Evolutionary conservation across 2,797 vertebrate genomes (phyloP), one percentile per base, ranked within the genome.

Genomic region (Galagoides demidoff): DNA sequence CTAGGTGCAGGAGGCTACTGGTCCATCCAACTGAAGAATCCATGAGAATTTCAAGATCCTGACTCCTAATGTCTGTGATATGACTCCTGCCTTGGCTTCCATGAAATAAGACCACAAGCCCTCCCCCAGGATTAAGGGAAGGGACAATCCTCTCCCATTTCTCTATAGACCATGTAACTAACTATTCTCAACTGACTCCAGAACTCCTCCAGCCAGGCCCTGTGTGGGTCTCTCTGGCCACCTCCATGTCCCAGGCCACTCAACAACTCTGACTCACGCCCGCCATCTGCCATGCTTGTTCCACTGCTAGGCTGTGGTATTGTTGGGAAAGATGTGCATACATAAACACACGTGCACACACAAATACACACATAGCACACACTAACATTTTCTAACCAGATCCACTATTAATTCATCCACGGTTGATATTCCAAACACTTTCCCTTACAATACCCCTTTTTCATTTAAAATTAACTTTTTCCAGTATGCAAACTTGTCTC

Each of bases 391-490:
- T 63, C 61, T 94, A 17, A 71, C 71, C 83, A 95, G 57, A 87
- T 55, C n/a, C 64, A 87, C 63, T 71, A 63, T 61, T 76, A 61
- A 82, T 23, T 85, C 17, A 85, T 11, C 43, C 39, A 39, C 23
- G 16, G 20, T 52, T 31, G 6, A 85, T 57, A 86, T 52, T 83
- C 77, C 55, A 95, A 92, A 85, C 19, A n/a, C 11, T 7, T 73
- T 77, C 43, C 64, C 7, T 31, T 64, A 64, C 10, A 45, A 77
- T 73, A 57, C 1, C 85, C 9, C 8, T 85, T 90, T 92, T 89
- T 79, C 39, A 94, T 31, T 77, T 87, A 59, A 59, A 71, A 81
- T 77, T 43, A 93, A 59, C 59, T 94, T 31, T 34, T 76, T 73
- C 59, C 22, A 52, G 12, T 70, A 57, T 25, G 5, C 84, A 23